Evolutionary conservation across 2,888 invertebrate genomes (phyloP), one percentile per base, ranked within the genome.

Genomic region (Baronia brevicornis): DNA sequence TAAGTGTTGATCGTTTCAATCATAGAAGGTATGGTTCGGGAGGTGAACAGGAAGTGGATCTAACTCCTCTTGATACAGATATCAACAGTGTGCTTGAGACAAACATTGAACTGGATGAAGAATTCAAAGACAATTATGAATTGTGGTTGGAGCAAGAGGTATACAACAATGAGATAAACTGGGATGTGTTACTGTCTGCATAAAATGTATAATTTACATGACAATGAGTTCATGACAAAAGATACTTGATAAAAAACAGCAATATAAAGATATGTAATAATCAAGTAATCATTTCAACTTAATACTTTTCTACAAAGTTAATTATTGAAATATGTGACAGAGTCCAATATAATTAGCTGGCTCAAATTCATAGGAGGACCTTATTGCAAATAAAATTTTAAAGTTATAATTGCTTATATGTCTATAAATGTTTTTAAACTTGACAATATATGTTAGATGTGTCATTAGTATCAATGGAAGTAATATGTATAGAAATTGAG

Each of bases 101-200:
- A 29, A 88, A 88, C 35, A 75, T 93, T 33, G 95, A 97, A 57
- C 86, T 98, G 39, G 96, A 95, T 5, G 95, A 95, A 28, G 96
- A 95, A 66, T 97, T 97, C 60, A 96, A 95, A 71, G 91, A 91
- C 38, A 93, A 96, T 62, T 99, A 99, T 72, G 93, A 96, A 61
- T 70, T 92, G 8, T 99, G 99, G 99, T 84, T 99, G 35, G 94
- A 98, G 52, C 93, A 96, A 65, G 98, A 99, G 85, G 98, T 99
- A 10, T 97, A 94, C 71, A 92, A 92, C 60, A 92, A 92, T 59
- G 88, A 90, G 60, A 90, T 92, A 45, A 89, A 93, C 68, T 94
- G 94, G 94, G 92, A 93, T 64, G 86, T 78, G 38, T 53, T 79
- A 39, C 48, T 78, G 34, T 57, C 68, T 40, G 53, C 68, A 48